Percentiles rank a stretch among this genome's conserved stretches.
Conservation (phyloP, 2,797 vertebrate genomes). For the Molossus molossus region DNA sequence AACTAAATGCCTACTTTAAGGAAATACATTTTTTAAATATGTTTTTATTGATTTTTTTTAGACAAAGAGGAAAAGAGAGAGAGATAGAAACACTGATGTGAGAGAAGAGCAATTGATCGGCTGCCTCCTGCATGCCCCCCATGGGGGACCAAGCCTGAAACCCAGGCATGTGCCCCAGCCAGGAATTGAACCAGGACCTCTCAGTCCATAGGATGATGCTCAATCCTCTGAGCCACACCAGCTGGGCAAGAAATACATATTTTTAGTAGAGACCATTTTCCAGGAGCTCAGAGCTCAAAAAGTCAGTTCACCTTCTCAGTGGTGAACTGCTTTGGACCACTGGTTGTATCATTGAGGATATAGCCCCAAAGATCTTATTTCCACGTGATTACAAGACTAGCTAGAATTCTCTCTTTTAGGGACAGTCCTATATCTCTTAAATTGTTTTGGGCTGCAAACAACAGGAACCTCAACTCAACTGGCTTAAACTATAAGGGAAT, state of each 20-base stretch:
- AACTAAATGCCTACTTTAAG: constrained; percentile 53
- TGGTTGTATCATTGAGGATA: neutral
- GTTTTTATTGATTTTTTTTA: too few species aligned
- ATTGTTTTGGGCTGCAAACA: constrained; percentile 21
- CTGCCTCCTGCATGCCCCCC: too few species aligned
- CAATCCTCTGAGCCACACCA: too few species aligned
- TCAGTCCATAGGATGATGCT: too few species aligned
- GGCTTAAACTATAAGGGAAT: constrained; percentile 4
- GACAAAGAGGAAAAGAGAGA: too few species aligned
- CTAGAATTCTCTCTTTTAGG: constrained; percentile 48
- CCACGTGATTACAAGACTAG: constrained; percentile 6
- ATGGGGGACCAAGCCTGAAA: too few species aligned
- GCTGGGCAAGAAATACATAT: constrained; percentile 4
- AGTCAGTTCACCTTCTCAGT: neutral
- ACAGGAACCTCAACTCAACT: constrained; percentile 1
- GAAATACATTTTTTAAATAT: neutral
- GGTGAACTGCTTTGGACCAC: constrained; percentile 3
- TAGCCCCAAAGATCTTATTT: neutral
- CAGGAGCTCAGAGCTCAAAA: constrained; percentile 2
- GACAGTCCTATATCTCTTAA: constrained; percentile 1
- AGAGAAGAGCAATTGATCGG: too few species aligned
- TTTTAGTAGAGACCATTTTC: constrained; percentile 37
- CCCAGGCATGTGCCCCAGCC: too few species aligned
- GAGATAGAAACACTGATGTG: too few species aligned
- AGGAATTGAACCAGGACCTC: too few species aligned